phyloP scores from a whole-genome alignment of 2,113 vertebrate genomes.

The Myotis brandtii region DNA sequence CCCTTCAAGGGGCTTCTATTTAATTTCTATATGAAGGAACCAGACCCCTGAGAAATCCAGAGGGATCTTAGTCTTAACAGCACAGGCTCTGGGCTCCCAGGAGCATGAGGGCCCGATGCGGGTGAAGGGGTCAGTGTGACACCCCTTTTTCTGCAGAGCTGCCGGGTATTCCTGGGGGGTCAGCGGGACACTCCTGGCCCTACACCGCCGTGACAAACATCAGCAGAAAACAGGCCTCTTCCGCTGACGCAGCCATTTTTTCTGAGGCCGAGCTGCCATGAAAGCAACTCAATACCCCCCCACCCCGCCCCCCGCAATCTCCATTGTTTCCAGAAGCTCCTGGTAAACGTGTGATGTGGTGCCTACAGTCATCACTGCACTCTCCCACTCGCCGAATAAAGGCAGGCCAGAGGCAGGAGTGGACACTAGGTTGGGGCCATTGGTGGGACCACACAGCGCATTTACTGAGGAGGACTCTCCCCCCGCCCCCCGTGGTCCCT shows the following conservation, averaged over 20 bases:
- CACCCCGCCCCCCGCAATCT: background rate
- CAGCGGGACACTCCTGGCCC: background rate
- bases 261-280: background rate
- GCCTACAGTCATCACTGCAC: background rate
- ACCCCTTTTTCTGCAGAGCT: background rate
- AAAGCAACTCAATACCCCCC: background rate
- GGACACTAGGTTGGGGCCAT: background rate
- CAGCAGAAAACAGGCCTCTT: constrained; percentile 2
- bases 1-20: background rate
- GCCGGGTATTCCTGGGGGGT: background rate
- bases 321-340: constrained; percentile 41
- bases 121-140: background rate
- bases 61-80: background rate
- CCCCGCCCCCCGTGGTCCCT: background rate
- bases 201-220: background rate
- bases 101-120: background rate
- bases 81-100: background rate
- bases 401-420: constrained; percentile 46
- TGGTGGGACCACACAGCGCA: background rate
- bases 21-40: background rate
- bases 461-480: background rate
- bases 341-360: background rate
- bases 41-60: background rate
- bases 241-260: background rate
- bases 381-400: background rate